These are phyloP conservation scores for Phoeniculus purpureus DNA, from an alignment of 2,797 vertebrate genomes.

Conservation along the genomic window DNA sequence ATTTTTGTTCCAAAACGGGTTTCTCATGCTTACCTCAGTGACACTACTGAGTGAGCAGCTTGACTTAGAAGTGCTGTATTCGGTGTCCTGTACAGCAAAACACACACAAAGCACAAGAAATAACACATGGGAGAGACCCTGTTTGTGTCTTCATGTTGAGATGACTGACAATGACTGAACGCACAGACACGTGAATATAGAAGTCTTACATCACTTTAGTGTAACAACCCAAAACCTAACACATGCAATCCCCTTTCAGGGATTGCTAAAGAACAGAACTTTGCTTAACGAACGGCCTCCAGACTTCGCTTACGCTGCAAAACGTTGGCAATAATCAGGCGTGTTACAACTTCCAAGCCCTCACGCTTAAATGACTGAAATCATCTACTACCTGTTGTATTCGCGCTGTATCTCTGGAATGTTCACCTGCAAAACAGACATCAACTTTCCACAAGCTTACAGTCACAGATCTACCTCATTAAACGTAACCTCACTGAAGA, in stretches of 20 bases:
- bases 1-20: background rate
- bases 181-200: background rate
- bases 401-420: background rate
- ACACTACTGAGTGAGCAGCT: background rate
- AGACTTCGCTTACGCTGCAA: background rate
- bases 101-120: background rate
- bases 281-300: background rate
- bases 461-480: background rate
- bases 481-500: background rate
- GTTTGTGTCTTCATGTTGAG: background rate
- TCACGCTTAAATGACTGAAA: background rate
- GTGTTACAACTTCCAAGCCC: background rate
- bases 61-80: background rate
- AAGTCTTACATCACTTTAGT: fast-evolving
- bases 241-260: background rate
- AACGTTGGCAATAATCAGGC: background rate
- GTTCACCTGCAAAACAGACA: background rate
- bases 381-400: background rate
- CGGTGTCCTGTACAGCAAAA: background rate
- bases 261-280: background rate
- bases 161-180: background rate
- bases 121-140: background rate
- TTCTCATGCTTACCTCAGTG: background rate
- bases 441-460: background rate
- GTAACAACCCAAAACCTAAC: fast-evolving